Conservation (phyloP, 2,797 vertebrate genomes). For the Acestrorhynchus altus region DNA sequence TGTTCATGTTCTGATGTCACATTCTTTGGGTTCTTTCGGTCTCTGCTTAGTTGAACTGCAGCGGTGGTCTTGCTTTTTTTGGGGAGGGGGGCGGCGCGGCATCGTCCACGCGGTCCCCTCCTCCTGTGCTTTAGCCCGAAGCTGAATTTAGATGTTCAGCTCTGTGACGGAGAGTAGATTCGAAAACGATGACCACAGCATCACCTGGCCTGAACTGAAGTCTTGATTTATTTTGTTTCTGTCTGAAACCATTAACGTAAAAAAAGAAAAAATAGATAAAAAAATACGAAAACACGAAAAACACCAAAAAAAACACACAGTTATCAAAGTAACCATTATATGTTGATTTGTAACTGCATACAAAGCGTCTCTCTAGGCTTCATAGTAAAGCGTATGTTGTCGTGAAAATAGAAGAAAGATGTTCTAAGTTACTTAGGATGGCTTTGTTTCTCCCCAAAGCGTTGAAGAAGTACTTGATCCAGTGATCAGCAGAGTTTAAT, state of each 20-base stretch:
- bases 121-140: conserved; percentile 53
- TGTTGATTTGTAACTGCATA: conserved; percentile 85
- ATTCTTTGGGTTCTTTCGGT: conserved; percentile 77
- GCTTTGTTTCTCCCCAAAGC: conserved; percentile 80
- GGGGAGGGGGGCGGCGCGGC: too few relatives aligned
- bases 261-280: conserved; percentile 53
- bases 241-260: conserved; percentile 63
- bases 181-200: conserved; percentile 77
- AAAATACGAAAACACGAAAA: conserved; percentile 48
- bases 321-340: conserved; percentile 74
- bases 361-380: conserved; percentile 85
- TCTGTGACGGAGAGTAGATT: conserved; percentile 64
- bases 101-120: conserved; percentile 56
- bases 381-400: conserved; percentile 84
- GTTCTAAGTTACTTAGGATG: conserved; percentile 83
- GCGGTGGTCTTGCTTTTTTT: conserved; percentile 72
- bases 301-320: conserved; percentile 53
- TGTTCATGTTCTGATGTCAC: conserved; percentile 56
- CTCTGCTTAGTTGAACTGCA: conserved; percentile 78
- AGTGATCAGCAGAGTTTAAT: conserved; percentile 68
- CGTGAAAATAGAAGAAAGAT: conserved; percentile 77
- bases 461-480: conserved; percentile 74
- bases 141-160: conserved; percentile 62
- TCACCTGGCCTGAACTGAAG: conserved; percentile 79
- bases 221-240: conserved; percentile 66